Percentiles rank a stretch among this genome's conserved stretches.
These are phyloP conservation scores for Zygothrica quintamaculata DNA, from an alignment of 2,888 invertebrate species.

Conservation along the genomic window DNA sequence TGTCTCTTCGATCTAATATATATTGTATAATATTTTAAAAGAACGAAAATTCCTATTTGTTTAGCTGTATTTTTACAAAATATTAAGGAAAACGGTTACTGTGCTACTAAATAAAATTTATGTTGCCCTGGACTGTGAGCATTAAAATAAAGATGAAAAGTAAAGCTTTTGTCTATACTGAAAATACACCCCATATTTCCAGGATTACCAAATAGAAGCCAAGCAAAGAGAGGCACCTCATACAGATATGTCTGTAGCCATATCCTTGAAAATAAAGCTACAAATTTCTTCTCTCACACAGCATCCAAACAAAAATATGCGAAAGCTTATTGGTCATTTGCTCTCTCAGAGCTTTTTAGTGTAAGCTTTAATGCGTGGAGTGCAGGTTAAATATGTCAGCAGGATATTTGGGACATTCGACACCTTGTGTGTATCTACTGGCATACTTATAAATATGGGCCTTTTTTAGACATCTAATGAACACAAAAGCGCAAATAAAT, in stretches of 20 bases:
- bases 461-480: no score
- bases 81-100: conserved; percentile 74
- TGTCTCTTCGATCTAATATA: conserved; percentile 12
- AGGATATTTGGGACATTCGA: conserved; percentile 55
- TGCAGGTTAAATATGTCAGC: conserved; percentile 69
- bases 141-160: conserved; percentile 71
- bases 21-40: conserved; percentile 22
- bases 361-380: conserved; percentile 56
- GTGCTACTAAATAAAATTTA: conserved; percentile 77
- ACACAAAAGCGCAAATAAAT: no score
- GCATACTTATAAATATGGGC: no score
- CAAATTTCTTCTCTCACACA: conserved; percentile 44
- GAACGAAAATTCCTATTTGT: conserved; percentile 51
- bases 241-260: conserved; percentile 11
- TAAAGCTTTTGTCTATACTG: conserved; percentile 74
- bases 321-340: conserved; percentile 54
- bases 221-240: conserved; percentile 23
- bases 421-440: background rate
- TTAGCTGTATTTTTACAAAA: conserved; percentile 62
- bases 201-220: conserved; percentile 26
- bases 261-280: conserved; percentile 7
- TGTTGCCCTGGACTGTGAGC: conserved; percentile 80
- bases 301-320: conserved; percentile 54
- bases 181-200: conserved; percentile 49
- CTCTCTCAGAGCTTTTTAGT: conserved; percentile 57